Base-by-base conservation (phyloP, 2,797 vertebrate genomes). In the Brachymystax lenok region DNA sequence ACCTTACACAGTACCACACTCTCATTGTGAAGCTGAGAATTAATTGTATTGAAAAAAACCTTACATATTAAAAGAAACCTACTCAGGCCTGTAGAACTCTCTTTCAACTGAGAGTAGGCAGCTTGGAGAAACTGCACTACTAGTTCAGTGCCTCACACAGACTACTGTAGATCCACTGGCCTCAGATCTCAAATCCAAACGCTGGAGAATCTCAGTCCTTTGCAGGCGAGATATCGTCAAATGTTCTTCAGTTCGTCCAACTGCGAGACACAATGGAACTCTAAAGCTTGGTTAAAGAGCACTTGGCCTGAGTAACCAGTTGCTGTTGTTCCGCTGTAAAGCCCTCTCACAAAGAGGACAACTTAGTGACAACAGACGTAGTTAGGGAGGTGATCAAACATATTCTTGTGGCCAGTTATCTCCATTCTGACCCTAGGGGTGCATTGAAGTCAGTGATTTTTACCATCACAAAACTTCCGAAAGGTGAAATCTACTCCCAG, bases 401-500 rank as follows among this genome's bases (percentile, higher is more conserved):
- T 67, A 28, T 67, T 33, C 17, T 19, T 17, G 28, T 17, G 27
- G 28, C 28, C 28, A 67, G 14, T 30, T 28, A 16, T 33, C 27
- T 67, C 14, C 27, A 16, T 30, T 67, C 64, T 13, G 30, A 35
- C 14, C 66, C 28, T 17, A 27, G 30, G 0, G 30, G 27, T 6
- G 16, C 30, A 33, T 30, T 17, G 66, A 12, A 17, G 28, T 16
- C 28, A 68, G 66, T 14, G n/a, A 52, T 51, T 74, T 27, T 71
- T 33, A 59, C 24, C 35, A 79, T 71, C 77, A 63, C 64, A 68
- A 72, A 84, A 78, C 76, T 81, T 80, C 28, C 28, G 71, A 33
- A 71, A 75, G 70, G 72, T 72, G 64, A 69, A 33, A 33, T 6
- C 28, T 19, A 33, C 66, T 68, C 17, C 66, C 66, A 68, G 14